Conservation (phyloP, 2,888 invertebrate species). For the Diaprepes abbreviatus region DNA sequence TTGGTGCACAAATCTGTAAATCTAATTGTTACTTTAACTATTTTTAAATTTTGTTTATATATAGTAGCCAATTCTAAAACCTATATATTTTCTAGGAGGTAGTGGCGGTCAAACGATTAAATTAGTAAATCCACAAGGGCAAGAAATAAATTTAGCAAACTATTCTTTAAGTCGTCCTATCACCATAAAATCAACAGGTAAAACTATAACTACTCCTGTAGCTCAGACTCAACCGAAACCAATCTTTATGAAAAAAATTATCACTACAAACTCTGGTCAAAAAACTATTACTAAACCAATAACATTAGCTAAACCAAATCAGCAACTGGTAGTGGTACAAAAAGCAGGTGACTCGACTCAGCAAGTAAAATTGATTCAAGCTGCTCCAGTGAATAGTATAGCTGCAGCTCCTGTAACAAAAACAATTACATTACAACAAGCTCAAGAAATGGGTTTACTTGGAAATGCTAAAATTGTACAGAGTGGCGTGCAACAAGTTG, state of each 20-base stretch:
- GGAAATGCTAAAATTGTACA: constrained; percentile 69
- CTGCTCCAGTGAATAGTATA: constrained; percentile 63
- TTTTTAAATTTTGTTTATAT: neutral
- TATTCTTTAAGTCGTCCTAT: constrained; percentile 62
- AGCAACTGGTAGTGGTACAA: constrained; percentile 45
- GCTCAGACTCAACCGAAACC: constrained; percentile 59
- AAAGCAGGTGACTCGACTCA: constrained; percentile 52
- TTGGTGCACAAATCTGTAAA: too few relatives aligned
- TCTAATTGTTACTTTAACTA: too few relatives aligned
- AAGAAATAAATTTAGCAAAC: constrained; percentile 64
- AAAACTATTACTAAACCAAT: constrained; percentile 57
- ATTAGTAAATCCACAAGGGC: constrained; percentile 64
- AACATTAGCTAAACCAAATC: constrained; percentile 55
- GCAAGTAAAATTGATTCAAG: constrained; percentile 57
- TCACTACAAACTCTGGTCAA: constrained; percentile 52
- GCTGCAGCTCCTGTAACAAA: constrained; percentile 60
- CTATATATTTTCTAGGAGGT: constrained; percentile 47
- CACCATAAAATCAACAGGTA: constrained; percentile 62
- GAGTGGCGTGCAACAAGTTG: constrained; percentile 58
- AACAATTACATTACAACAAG: constrained; percentile 76
- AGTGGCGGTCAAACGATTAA: constrained; percentile 63
- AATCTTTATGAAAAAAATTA: constrained; percentile 65
- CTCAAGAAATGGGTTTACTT: constrained; percentile 74
- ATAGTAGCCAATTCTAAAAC: too few relatives aligned
- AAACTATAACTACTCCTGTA: constrained; percentile 53